Evolutionary conservation across 1,140 invertebrate species (phyloP), one percentile per base, ranked within the genome.

Genomic region (Palaemon carinicauda): DNA sequence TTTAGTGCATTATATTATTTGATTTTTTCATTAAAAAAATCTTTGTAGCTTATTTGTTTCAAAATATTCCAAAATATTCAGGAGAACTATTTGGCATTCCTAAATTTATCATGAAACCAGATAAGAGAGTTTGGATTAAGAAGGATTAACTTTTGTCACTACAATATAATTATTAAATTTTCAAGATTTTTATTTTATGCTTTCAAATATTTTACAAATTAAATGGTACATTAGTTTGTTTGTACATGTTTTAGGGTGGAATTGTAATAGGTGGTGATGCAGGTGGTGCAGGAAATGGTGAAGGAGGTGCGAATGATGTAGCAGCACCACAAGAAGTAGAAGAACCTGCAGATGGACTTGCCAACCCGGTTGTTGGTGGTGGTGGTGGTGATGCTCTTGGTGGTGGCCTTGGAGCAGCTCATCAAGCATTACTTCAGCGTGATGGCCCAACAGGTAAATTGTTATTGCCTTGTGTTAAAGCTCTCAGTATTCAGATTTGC

Each of bases 361-460:
- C 73, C 69, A 81, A 80, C 5, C 82, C 82, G 52, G 84, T 87
- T 31, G 80, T 87, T 74, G 78, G 77, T 27, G 80, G 81, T 17
- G 80, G 81, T 17, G 80, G 69, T 54, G 83, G 79, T 27, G 88
- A 82, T 77, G 89, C 89, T 14, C 88, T 90, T 27, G 88, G 87
- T 69, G 91, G 90, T 17, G 95, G 95, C 69, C 92, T 97, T 5
- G 96, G 95, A 0, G 96, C 96, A 15, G 96, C 95, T 0, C 96
- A 97, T 92, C 94, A 96, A 91, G 96, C 96, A 0, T 91, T 97
- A 27, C 92, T 96, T 87, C 94, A 96, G 89, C 93, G 95, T 88
- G 96, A 96, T 89, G 94, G 94, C 7, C 95, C 95, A 1, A 94
- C 94, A 10, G 89, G 89, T 89, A 41, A 51, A 69, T n/a, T 29